Conservation (phyloP, 2,888 invertebrate species). For the Mycalesis mineus region DNA sequence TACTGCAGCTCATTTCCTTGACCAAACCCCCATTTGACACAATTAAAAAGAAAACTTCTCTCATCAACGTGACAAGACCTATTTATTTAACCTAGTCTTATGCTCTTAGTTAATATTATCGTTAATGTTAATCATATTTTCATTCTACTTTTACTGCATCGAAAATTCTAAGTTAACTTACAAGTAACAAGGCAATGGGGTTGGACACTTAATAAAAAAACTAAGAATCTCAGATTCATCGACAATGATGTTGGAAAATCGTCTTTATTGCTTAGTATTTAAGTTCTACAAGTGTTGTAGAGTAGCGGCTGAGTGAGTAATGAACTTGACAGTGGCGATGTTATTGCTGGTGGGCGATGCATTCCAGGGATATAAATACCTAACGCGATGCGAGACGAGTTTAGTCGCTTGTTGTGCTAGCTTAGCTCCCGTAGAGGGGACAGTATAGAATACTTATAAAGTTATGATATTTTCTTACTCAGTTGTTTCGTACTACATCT, state of each 20-base stretch:
- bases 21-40: too few species aligned
- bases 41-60: too few species aligned
- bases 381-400: conserved; percentile 29
- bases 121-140: too few species aligned
- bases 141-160: too few species aligned
- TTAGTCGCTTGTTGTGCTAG: conserved; percentile 19
- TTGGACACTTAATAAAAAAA: background rate
- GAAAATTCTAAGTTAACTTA: background rate
- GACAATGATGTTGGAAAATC: background rate
- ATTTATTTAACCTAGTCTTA: too few species aligned
- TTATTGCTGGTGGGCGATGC: conserved; percentile 59
- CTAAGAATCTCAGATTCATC: background rate
- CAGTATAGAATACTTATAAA: background rate
- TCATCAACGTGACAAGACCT: too few species aligned
- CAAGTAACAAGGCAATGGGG: background rate
- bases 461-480: background rate
- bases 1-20: too few species aligned
- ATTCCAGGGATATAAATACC: conserved; percentile 52
- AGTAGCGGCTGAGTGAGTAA: conserved; percentile 47
- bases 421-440: conserved; percentile 10
- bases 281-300: conserved; percentile 7
- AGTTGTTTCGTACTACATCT: too few species aligned
- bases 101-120: too few species aligned
- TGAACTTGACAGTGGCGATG: conserved; percentile 74
- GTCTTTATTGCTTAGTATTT: background rate